These are phyloP conservation scores for Synanthedon myopaeformis DNA, from an alignment of 2,888 invertebrate species.

Conservation along the genomic window DNA sequence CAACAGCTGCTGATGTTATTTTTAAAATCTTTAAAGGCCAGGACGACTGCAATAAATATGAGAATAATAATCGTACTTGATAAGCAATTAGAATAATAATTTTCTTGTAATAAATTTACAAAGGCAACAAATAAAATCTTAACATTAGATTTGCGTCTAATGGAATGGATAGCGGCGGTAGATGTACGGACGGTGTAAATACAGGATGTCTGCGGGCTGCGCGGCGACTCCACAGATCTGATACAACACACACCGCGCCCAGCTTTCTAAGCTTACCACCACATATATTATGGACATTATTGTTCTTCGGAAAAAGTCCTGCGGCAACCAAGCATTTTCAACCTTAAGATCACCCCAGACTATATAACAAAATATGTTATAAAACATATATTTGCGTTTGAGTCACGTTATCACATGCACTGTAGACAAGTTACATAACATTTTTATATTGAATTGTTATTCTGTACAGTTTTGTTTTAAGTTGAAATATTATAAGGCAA, in stretches of 20 bases:
- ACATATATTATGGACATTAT: slow-evolving; percentile 16
- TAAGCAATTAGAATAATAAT: no score
- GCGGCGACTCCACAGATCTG: slow-evolving; percentile 33
- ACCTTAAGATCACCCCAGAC: background rate
- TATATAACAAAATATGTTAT: background rate
- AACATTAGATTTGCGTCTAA: background rate
- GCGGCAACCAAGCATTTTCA: background rate
- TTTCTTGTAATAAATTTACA: no score
- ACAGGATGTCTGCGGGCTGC: slow-evolving; percentile 55
- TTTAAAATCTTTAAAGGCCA: no score
- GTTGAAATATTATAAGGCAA: no score
- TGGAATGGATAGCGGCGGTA: background rate
- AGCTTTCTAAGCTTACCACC: slow-evolving; percentile 39
- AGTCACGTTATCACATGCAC: no score
- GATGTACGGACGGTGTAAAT: background rate
- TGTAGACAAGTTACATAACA: no score
- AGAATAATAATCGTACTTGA: no score
- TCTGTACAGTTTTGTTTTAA: no score
- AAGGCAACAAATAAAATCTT: background rate
- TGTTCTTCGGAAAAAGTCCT: background rate
- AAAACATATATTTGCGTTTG: no score
- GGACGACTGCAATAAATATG: no score
- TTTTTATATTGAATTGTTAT: no score
- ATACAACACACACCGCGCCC: slow-evolving; percentile 34
- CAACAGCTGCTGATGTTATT: no score